Evolutionary conservation across 2,888 invertebrate species (phyloP).

Genomic region (Antheraea yamamai): DNA sequence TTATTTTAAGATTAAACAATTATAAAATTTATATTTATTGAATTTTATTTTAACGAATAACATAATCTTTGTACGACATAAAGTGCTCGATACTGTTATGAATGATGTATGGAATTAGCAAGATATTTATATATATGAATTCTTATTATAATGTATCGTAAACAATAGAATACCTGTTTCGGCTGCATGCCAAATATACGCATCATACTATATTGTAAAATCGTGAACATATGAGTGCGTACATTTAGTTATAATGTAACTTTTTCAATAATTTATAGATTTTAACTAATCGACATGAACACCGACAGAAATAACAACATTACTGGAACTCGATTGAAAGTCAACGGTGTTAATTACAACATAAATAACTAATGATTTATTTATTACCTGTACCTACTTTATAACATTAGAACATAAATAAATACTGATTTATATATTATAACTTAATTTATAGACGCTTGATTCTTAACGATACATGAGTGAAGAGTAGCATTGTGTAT

Average conservation of each 20-base stretch:
- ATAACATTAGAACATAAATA: background rate
- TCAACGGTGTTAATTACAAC: slow-evolving; percentile 5
- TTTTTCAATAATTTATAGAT: background rate
- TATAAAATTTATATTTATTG: background rate
- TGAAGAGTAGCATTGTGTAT: background rate
- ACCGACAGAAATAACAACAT: background rate
- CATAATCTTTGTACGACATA: background rate
- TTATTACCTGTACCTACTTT: background rate
- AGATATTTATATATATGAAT: background rate
- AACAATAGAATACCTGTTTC: no score
- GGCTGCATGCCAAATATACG: no score
- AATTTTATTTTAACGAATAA: background rate
- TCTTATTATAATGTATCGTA: background rate
- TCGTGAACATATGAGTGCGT: no score
- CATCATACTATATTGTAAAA: no score
- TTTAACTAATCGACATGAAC: background rate
- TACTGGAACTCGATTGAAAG: slow-evolving; percentile 5
- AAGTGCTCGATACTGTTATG: background rate
- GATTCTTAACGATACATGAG: background rate
- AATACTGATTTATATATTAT: background rate
- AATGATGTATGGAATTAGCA: background rate
- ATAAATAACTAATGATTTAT: slow-evolving; percentile 8
- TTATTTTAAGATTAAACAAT: background rate
- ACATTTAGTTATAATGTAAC: background rate
- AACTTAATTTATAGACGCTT: background rate